Percentiles rank a stretch among this genome's conserved stretches.
phyloP scores from a whole-genome alignment of 2,888 invertebrate species.

The Plemyria rubiginata region DNA sequence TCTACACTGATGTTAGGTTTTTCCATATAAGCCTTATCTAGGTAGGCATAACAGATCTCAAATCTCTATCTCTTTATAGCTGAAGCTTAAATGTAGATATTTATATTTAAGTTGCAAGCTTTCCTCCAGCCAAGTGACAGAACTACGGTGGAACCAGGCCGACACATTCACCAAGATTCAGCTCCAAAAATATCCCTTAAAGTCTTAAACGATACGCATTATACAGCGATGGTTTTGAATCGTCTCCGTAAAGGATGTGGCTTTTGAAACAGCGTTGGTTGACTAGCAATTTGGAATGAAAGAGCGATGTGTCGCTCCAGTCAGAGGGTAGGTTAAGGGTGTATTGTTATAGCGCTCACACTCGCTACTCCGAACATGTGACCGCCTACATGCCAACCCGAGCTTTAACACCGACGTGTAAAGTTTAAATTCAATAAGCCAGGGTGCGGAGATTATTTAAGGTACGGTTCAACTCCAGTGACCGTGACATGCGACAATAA shows the following conservation, averaged over 20 bases:
- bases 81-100: slow-evolving; percentile 29
- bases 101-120: slow-evolving; percentile 34
- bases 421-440: slow-evolving; percentile 37
- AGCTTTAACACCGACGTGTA: slow-evolving; percentile 31
- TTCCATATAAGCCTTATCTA: neutral
- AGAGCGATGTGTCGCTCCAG: slow-evolving; percentile 41
- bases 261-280: slow-evolving; percentile 51
- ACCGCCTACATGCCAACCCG: slow-evolving; percentile 16
- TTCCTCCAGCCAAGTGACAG: slow-evolving; percentile 35
- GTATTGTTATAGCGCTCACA: slow-evolving; percentile 70
- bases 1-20: neutral
- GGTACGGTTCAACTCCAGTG: neutral
- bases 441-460: slow-evolving; percentile 51
- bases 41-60: slow-evolving; percentile 8
- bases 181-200: neutral
- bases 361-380: slow-evolving; percentile 58
- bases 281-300: slow-evolving; percentile 37
- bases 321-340: slow-evolving; percentile 78
- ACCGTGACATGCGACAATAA: neutral
- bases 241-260: neutral
- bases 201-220: neutral
- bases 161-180: slow-evolving; percentile 21
- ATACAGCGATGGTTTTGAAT: slow-evolving; percentile 22
- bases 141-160: slow-evolving; percentile 33
- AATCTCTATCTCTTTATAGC: slow-evolving; percentile 21